Evolutionary conservation across 2,888 invertebrate genomes (phyloP).

Genomic region (Crematogaster levior): DNA sequence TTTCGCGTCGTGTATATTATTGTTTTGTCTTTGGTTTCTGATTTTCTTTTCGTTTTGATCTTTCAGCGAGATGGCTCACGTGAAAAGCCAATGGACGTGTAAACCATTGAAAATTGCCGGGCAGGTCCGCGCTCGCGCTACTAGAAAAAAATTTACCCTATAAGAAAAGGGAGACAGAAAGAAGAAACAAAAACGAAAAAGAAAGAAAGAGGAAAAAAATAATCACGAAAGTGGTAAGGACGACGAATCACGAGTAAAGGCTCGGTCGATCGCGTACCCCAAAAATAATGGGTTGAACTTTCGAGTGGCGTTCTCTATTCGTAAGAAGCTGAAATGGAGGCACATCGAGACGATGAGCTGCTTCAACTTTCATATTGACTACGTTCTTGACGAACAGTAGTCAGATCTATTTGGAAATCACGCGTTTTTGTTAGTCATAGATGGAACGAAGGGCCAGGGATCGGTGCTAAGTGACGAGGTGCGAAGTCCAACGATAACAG

Average conservation of each 20-base stretch:
- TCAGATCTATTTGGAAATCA: neutral
- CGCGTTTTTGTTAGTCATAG: neutral
- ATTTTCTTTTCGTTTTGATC: constrained; percentile 78
- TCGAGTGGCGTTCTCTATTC: constrained; percentile 32
- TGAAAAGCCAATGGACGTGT: constrained; percentile 69
- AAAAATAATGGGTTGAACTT: constrained; percentile 79
- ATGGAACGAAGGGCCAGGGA: neutral
- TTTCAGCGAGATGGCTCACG: constrained; percentile 82
- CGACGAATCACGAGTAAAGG: constrained; percentile 7
- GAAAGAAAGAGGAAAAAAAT: constrained; percentile 4
- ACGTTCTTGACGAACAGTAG: constrained; percentile 13
- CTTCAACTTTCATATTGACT: neutral
- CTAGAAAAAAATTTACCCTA: constrained; percentile 72
- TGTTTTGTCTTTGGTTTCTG: constrained; percentile 67
- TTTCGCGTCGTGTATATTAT: neutral
- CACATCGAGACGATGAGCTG: neutral
- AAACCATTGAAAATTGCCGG: constrained; percentile 72
- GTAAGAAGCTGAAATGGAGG: constrained; percentile 32
- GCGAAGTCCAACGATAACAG: constrained; percentile 6
- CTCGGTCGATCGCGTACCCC: constrained; percentile 57
- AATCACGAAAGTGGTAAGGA: neutral
- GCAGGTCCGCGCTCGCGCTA: constrained; percentile 66
- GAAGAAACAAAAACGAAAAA: neutral
- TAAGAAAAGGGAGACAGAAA: constrained; percentile 41
- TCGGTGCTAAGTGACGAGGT: neutral